These are phyloP conservation scores for Dendrocincla fuliginosa DNA, from an alignment of 2,797 vertebrate genomes.

Conservation along the genomic window DNA sequence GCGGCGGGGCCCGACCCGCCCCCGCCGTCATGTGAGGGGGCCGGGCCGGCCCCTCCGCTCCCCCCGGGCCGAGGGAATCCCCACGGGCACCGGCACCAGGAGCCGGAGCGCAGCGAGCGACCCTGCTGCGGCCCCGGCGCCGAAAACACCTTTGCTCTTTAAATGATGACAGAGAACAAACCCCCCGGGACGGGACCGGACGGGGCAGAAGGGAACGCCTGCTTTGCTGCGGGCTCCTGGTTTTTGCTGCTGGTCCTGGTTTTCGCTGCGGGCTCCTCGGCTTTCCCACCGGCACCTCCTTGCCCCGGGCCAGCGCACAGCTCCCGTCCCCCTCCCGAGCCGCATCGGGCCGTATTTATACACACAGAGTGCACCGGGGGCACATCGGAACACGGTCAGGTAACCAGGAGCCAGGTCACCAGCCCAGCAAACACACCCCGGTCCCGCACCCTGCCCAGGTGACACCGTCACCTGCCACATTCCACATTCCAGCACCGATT, in stretches of 20 bases:
- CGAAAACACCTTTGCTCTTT: too few species aligned
- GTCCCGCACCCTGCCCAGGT: not conserved
- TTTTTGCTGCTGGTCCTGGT: not conserved
- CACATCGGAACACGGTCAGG: not conserved
- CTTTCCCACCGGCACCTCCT: fast-evolving
- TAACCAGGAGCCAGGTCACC: not conserved
- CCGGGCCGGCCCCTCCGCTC: not conserved
- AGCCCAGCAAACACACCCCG: not conserved
- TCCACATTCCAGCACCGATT: fast-evolving
- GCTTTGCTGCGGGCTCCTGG: too few species aligned
- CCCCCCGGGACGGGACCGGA: not conserved
- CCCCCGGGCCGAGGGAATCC: not conserved
- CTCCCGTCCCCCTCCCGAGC: too few species aligned
- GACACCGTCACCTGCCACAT: not conserved
- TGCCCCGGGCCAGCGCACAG: not conserved
- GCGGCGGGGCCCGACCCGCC: not conserved
- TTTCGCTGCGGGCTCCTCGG: fast-evolving
- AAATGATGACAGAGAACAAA: too few species aligned
- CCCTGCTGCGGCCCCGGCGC: too few species aligned
- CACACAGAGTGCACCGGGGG: too few species aligned
- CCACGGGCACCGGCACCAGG: not conserved
- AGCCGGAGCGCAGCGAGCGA: too few species aligned
- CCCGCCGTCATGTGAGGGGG: not conserved
- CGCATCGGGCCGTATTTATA: too few species aligned
- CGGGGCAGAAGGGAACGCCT: fast-evolving